Evolutionary conservation across 1,140 invertebrate species (phyloP).

Genomic region (Nasonia vitripennis): DNA sequence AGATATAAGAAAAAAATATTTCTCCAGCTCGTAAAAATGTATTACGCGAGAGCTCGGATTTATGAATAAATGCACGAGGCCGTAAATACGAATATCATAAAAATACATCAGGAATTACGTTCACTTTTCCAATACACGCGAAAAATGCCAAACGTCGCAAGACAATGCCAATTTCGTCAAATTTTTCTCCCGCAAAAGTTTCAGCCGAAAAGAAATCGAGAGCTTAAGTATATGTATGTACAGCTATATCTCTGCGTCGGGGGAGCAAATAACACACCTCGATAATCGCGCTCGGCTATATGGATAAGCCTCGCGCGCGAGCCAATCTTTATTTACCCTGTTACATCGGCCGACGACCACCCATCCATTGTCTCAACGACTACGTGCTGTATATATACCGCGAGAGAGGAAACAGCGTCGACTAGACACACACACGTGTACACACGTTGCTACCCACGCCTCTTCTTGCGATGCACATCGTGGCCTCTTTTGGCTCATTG

Average conservation of each 20-base stretch:
- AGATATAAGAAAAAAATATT: too few species aligned
- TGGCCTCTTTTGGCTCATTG: neutral
- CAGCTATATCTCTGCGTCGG: neutral
- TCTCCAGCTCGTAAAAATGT: too few species aligned
- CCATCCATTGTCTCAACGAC: conserved; percentile 2
- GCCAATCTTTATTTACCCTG: conserved; percentile 19
- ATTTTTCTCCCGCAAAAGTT: neutral
- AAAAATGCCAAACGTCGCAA: neutral
- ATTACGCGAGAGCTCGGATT: too few species aligned
- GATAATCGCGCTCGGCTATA: neutral
- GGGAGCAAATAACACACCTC: neutral
- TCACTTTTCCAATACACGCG: too few species aligned
- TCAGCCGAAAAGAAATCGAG: neutral
- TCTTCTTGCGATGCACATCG: neutral
- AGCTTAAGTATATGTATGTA: neutral
- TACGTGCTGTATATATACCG: neutral
- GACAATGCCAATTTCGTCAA: neutral
- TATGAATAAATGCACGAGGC: neutral
- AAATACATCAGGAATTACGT: neutral
- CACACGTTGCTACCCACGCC: neutral
- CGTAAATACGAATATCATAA: neutral
- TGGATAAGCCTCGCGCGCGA: conserved; percentile 15
- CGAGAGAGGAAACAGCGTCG: neutral
- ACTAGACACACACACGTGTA: neutral
- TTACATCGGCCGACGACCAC: neutral